Evolutionary conservation across 2,113 vertebrate genomes (phyloP).

Genomic region (Craseonycteris thonglongyai): DNA sequence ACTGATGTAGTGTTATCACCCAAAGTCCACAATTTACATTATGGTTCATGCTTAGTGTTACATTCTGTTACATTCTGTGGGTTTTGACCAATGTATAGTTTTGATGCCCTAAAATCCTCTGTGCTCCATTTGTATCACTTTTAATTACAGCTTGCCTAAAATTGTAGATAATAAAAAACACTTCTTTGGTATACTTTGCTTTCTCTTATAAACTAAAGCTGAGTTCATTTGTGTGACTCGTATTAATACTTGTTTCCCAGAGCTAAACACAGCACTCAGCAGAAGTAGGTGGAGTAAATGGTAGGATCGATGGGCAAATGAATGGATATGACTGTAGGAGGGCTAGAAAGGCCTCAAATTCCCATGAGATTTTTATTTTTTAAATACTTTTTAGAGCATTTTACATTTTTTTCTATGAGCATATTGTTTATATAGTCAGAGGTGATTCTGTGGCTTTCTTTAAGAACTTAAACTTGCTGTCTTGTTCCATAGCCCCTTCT

Average conservation of each 20-base stretch:
- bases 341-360: background rate
- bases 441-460: background rate
- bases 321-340: background rate
- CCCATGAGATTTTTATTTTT: background rate
- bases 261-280: background rate
- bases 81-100: background rate
- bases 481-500: background rate
- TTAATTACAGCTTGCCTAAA: background rate
- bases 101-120: background rate
- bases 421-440: background rate
- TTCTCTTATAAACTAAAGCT: background rate
- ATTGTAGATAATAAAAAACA: background rate
- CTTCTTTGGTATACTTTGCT: background rate
- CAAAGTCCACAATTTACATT: background rate
- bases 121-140: background rate
- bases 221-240: background rate
- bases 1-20: background rate
- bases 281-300: background rate
- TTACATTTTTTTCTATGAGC: background rate
- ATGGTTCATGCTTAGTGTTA: background rate
- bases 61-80: background rate
- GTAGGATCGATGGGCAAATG: background rate
- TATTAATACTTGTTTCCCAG: background rate
- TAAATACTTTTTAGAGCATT: background rate
- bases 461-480: background rate